Evolutionary conservation across 2,113 vertebrate genomes (phyloP), one percentile per base, ranked within the genome.

Genomic region (Gopherus evgoodei): DNA sequence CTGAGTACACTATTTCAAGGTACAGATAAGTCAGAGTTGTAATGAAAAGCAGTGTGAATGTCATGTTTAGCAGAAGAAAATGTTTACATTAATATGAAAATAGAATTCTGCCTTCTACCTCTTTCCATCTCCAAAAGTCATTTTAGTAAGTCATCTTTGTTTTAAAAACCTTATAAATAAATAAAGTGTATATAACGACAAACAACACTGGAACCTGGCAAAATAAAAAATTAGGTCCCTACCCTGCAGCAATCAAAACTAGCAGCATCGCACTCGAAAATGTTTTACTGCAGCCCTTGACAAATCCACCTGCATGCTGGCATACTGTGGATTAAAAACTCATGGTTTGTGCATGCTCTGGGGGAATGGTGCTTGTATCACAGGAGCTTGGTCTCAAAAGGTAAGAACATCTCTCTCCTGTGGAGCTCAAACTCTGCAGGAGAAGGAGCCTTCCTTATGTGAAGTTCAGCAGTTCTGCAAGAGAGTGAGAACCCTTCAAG

Each of bases 321-420:
- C 38, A 93, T 91, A 88, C 81, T 87, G 53, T 24, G 57, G 75
- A 93, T 87, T 78, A 85, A 90, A 90, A 96, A 93, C 91, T 72
- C 80, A 92, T 94, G 87, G 52, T 87, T 0, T 9, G 10, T 72
- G 75, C 0, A 90, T 22, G 57, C 62, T 93, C 83, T 75, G 53
- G 57, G 83, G 92, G 88, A 75, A 11, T 57, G 90, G 65, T 11
- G 31, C 88, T 93, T 90, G 17, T 29, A 42, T 83, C 56, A 38
- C 3, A 79, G 81, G 49, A 94, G 25, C 57, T 93, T 83, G 86
- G 38, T 0, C 87, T 50, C 79, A 88, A 80, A 89, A 75, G 22
- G 8, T 31, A 82, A 88, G 89, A 90, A 42, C 25, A 81, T 49
- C 38, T 81, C 65, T 72, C 44, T 78, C 49, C 22, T 89, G 50